These are phyloP conservation scores for Eustalomyia histrio DNA, from an alignment of 2,888 invertebrate species.

Conservation along the genomic window DNA sequence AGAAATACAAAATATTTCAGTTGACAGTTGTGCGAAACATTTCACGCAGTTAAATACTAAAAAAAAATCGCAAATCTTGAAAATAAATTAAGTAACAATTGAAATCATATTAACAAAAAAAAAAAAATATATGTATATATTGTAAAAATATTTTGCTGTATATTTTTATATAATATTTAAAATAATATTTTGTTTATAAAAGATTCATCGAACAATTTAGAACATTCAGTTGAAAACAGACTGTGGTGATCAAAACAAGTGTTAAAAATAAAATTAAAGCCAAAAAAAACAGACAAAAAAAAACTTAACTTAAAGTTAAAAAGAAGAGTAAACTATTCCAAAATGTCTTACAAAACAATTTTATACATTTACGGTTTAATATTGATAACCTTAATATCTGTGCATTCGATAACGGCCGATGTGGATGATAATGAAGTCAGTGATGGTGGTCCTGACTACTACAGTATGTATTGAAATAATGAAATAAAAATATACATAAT, in stretches of 20 bases:
- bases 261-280: slow-evolving; percentile 46
- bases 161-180: slow-evolving; percentile 23
- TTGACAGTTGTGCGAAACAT: slow-evolving; percentile 62
- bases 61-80: slow-evolving; percentile 48
- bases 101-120: slow-evolving; percentile 3
- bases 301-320: neutral
- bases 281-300: slow-evolving; percentile 12
- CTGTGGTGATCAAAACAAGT: slow-evolving; percentile 67
- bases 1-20: slow-evolving; percentile 38
- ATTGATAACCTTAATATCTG: slow-evolving; percentile 57
- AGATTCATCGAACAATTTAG: slow-evolving; percentile 70
- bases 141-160: slow-evolving; percentile 33
- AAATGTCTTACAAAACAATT: slow-evolving; percentile 59
- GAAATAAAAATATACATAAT: neutral
- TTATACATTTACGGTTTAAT: slow-evolving; percentile 58
- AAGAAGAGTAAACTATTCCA: slow-evolving; percentile 1
- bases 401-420: slow-evolving; percentile 68
- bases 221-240: slow-evolving; percentile 72
- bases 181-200: slow-evolving; percentile 69
- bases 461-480: slow-evolving; percentile 71
- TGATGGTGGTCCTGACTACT: slow-evolving; percentile 66
- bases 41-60: slow-evolving; percentile 57
- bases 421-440: slow-evolving; percentile 75
- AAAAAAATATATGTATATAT: too few relatives aligned
- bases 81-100: neutral